These are phyloP conservation scores for Cataglyphis hispanica DNA, from an alignment of 1,140 invertebrate genomes.

Conservation along the genomic window DNA sequence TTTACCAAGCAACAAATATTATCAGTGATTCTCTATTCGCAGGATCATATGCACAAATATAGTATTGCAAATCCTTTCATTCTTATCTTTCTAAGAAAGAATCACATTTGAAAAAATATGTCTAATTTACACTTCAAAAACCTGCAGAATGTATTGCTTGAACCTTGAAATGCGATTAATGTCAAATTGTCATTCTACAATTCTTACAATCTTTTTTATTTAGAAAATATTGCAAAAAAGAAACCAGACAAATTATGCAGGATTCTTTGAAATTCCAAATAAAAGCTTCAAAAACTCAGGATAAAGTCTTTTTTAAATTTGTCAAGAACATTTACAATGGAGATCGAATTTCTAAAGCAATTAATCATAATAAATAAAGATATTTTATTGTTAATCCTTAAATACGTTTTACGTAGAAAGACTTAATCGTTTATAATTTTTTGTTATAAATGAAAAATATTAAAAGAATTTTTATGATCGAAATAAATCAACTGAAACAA, in stretches of 20 bases:
- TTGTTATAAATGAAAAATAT: neutral
- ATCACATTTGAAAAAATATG: slow-evolving; percentile 16
- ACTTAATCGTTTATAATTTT: neutral
- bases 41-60: slow-evolving; percentile 1
- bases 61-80: slow-evolving; percentile 19
- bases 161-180: slow-evolving; percentile 4
- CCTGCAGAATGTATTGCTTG: neutral
- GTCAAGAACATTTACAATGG: neutral
- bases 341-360: neutral
- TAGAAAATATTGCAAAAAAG: neutral
- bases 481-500: neutral
- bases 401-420: neutral
- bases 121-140: slow-evolving; percentile 46
- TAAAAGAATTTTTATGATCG: neutral
- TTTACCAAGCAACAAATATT: neutral
- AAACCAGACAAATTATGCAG: neutral
- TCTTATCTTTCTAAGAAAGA: slow-evolving; percentile 44
- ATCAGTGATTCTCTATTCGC: neutral
- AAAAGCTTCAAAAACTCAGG: neutral
- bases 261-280: neutral
- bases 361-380: neutral
- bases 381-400: neutral
- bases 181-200: neutral
- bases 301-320: neutral
- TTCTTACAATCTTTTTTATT: neutral